phyloP scores from a whole-genome alignment of 2,113 vertebrate species.

The Garra rufa region DNA sequence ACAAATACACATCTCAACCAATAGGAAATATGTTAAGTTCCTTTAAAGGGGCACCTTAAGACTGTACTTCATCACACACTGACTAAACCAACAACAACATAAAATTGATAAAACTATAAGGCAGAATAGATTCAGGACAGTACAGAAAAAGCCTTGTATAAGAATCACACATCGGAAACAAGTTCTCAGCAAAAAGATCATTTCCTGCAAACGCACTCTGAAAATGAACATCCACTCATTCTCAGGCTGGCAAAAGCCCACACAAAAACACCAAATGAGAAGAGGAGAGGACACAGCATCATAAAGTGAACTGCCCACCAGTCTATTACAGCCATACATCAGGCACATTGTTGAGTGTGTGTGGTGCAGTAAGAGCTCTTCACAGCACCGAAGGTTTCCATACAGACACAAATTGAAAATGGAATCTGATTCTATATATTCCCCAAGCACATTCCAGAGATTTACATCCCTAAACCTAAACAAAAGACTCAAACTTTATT shows the following conservation, averaged over 20 bases:
- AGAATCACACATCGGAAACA: neutral
- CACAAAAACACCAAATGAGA: slow-evolving; percentile 6
- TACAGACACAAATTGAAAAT: slow-evolving; percentile 16
- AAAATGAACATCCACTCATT: slow-evolving; percentile 22
- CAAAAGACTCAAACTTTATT: neutral
- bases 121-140: neutral
- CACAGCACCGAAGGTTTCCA: neutral
- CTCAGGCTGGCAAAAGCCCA: neutral
- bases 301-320: slow-evolving; percentile 27
- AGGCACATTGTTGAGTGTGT: slow-evolving; percentile 11
- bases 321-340: slow-evolving; percentile 38
- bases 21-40: slow-evolving; percentile 11
- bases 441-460: neutral
- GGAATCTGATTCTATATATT: slow-evolving; percentile 14
- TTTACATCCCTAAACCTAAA: neutral
- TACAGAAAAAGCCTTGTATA: neutral
- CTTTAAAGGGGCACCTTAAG: neutral
- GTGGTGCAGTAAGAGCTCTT: slow-evolving; percentile 2
- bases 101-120: neutral
- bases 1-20: slow-evolving; percentile 14
- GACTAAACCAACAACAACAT: neutral
- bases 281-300: neutral
- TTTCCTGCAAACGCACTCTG: slow-evolving; percentile 14
- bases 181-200: neutral
- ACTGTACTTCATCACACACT: neutral